phyloP scores from a whole-genome alignment of 1,140 invertebrate genomes.

The Delia radicum region DNA sequence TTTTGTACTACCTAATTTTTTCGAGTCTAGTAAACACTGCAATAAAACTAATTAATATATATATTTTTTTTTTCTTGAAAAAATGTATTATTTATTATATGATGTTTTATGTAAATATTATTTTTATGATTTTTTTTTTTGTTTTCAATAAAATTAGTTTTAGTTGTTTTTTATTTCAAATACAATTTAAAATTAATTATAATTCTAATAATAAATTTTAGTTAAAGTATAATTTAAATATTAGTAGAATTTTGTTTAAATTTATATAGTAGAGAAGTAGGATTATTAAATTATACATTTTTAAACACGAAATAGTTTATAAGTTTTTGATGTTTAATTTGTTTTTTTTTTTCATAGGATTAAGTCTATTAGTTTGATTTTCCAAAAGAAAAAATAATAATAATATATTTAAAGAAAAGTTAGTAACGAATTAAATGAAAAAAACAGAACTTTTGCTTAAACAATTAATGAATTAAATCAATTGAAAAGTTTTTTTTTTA shows the following conservation, averaged over 20 bases:
- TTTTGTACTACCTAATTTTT: no score
- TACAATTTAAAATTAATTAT: conserved; percentile 2
- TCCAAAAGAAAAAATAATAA: background rate
- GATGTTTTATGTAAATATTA: background rate
- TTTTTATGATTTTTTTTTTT: background rate
- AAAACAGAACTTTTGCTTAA: no score
- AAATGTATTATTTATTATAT: background rate
- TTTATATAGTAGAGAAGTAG: background rate
- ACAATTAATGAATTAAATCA: background rate
- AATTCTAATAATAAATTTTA: background rate
- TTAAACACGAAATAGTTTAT: background rate
- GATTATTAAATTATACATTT: background rate
- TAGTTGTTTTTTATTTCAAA: background rate
- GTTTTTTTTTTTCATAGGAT: background rate
- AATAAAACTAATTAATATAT: no score
- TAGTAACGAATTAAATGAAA: background rate
- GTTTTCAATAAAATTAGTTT: background rate
- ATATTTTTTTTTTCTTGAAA: background rate
- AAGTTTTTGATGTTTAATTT: background rate
- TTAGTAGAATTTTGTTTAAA: background rate
- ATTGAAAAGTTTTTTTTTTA: background rate
- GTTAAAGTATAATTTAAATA: background rate
- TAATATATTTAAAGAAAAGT: background rate
- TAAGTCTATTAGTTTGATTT: background rate
- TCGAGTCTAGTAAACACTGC: no score